phyloP scores from a whole-genome alignment of 2,113 vertebrate species.

The Oreocharis arfaki region DNA sequence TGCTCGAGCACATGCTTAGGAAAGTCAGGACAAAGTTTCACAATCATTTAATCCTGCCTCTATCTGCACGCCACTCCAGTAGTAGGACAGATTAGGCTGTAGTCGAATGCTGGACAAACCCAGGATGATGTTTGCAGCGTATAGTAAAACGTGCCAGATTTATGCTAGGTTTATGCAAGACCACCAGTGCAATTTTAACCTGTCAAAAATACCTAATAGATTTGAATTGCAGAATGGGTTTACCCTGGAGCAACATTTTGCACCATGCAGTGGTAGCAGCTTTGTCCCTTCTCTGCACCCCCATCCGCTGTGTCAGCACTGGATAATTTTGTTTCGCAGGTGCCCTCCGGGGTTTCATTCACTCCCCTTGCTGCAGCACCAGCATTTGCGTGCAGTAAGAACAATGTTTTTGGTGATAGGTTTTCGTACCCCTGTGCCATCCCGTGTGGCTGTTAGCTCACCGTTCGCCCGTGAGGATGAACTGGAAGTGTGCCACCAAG shows the following conservation, averaged over 20 bases:
- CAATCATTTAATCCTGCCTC: not conserved
- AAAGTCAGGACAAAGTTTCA: not conserved
- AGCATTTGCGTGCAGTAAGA: not conserved
- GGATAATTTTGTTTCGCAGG: not conserved
- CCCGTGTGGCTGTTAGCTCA: not conserved
- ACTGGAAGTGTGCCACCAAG: not conserved
- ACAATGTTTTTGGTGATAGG: accelerated
- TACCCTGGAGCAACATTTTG: not conserved
- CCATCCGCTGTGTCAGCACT: not conserved
- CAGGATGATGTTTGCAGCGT: not conserved
- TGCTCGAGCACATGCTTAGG: not conserved
- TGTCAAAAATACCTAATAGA: not conserved
- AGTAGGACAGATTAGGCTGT: not conserved
- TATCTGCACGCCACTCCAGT: not conserved
- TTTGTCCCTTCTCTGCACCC: not conserved
- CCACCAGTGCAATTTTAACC: not conserved
- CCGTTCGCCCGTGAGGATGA: accelerated
- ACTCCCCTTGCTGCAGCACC: not conserved
- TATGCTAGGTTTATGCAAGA: not conserved
- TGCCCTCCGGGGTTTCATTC: not conserved
- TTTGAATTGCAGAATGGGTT: not conserved
- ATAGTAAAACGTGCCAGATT: not conserved
- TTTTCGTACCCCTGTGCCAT: not conserved
- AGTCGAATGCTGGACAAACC: not conserved
- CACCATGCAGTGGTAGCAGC: not conserved